Percentiles rank a stretch among this genome's conserved stretches.
Conservation (phyloP, 2,888 invertebrate species). For the Chirona hameri region DNA sequence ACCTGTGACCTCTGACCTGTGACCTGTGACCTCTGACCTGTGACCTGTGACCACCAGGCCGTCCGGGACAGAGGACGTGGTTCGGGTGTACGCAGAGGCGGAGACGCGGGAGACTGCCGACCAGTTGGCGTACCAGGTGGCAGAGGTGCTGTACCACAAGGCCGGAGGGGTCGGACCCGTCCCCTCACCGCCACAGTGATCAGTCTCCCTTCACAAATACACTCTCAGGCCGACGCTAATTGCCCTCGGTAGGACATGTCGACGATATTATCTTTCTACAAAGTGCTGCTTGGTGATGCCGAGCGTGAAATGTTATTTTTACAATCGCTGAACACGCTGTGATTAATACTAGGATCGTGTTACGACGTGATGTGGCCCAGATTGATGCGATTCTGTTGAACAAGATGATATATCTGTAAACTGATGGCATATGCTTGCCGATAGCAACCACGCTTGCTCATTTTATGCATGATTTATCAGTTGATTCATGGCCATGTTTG, state of each 20-base stretch:
- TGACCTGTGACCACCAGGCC: slow-evolving; percentile 56
- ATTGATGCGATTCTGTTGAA: too few relatives aligned
- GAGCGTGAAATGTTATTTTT: neutral
- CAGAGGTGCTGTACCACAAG: slow-evolving; percentile 65
- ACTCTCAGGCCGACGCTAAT: neutral
- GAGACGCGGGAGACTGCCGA: slow-evolving; percentile 66
- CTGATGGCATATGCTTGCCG: too few relatives aligned
- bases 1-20: too few relatives aligned
- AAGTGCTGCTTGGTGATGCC: neutral
- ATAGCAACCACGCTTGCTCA: too few relatives aligned
- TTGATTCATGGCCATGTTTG: too few relatives aligned
- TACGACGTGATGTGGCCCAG: too few relatives aligned
- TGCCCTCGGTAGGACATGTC: neutral
- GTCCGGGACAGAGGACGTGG: slow-evolving; percentile 95
- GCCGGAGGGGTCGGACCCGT: slow-evolving; percentile 38
- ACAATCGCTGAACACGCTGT: neutral
- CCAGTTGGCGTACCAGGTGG: slow-evolving; percentile 69
- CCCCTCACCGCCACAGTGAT: slow-evolving; percentile 2
- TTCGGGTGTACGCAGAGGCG: slow-evolving; percentile 94
- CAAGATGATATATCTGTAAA: too few relatives aligned
- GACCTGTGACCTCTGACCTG: too few relatives aligned
- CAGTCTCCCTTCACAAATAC: neutral
- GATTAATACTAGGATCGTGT: neutral
- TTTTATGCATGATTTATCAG: too few relatives aligned
- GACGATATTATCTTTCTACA: neutral